phyloP scores from a whole-genome alignment of 2,888 invertebrate species.

The Brenthis hecate region DNA sequence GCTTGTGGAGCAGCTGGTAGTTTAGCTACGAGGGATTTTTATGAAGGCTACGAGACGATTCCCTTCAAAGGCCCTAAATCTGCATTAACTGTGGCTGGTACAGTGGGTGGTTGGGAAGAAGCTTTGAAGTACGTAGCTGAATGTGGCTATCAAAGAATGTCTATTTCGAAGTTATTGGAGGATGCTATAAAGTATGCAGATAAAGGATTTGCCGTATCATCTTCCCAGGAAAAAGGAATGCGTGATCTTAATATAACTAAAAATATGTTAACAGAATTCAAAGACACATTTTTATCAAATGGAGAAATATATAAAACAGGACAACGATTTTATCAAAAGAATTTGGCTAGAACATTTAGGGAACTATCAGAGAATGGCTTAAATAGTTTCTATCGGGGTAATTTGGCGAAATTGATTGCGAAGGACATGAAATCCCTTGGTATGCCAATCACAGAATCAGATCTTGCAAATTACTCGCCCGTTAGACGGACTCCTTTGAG shows the following conservation, averaged over 20 bases:
- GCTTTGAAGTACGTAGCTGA: conserved; percentile 67
- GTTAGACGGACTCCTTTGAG: conserved; percentile 61
- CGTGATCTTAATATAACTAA: conserved; percentile 4
- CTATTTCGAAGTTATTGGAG: conserved; percentile 55
- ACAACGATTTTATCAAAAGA: conserved; percentile 59
- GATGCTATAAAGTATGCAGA: conserved; percentile 72
- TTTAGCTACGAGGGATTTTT: conserved; percentile 60
- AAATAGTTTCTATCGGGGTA: conserved; percentile 66
- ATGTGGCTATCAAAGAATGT: conserved; percentile 61
- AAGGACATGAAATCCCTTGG: conserved; percentile 61
- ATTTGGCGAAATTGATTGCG: conserved; percentile 60
- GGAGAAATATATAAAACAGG: conserved; percentile 56
- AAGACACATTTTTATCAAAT: conserved; percentile 53
- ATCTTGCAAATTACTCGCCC: conserved; percentile 61
- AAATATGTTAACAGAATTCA: conserved; percentile 48
- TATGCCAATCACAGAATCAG: conserved; percentile 64
- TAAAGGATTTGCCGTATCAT: conserved; percentile 62
- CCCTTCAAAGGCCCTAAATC: conserved; percentile 64
- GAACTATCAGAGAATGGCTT: conserved; percentile 60
- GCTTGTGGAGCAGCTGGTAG: conserved; percentile 70
- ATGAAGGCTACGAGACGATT: conserved; percentile 52
- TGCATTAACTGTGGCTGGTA: conserved; percentile 69
- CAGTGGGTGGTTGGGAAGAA: conserved; percentile 72
- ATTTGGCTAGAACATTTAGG: conserved; percentile 61
- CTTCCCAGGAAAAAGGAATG: conserved; percentile 46